These are phyloP conservation scores for Saguinus imperator DNA, from an alignment of 2,113 vertebrate species.

Conservation along the genomic window DNA sequence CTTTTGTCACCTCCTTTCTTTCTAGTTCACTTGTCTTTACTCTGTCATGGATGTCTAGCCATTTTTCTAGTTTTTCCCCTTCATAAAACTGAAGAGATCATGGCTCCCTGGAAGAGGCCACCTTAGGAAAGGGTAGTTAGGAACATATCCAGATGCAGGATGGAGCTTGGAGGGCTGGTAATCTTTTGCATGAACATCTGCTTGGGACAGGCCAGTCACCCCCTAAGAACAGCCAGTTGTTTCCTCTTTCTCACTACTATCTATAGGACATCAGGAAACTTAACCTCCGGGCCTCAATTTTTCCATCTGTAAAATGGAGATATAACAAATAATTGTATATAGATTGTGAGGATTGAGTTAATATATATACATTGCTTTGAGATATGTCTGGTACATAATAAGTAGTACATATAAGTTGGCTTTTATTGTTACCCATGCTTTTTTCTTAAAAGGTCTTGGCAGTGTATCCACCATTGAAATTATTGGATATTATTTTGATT, in stretches of 20 bases:
- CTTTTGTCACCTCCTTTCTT: not conserved
- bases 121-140: not conserved
- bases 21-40: not conserved
- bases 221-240: not conserved
- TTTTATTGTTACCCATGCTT: not conserved
- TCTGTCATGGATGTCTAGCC: not conserved
- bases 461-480: not conserved
- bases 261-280: not conserved
- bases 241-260: not conserved
- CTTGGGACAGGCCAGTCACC: not conserved
- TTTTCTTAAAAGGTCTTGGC: not conserved
- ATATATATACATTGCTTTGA: not conserved
- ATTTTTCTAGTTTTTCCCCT: not conserved
- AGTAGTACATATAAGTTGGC: not conserved
- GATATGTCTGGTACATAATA: not conserved
- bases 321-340: not conserved
- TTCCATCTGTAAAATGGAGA: constrained; percentile 1
- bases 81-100: not conserved
- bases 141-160: not conserved
- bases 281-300: constrained; percentile 14
- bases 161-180: not conserved
- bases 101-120: not conserved
- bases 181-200: not conserved
- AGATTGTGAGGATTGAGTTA: not conserved
- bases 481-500: not conserved